Percentiles rank a stretch among this genome's conserved stretches.
phyloP scores from a whole-genome alignment of 2,888 invertebrate genomes.

The Actias luna region DNA sequence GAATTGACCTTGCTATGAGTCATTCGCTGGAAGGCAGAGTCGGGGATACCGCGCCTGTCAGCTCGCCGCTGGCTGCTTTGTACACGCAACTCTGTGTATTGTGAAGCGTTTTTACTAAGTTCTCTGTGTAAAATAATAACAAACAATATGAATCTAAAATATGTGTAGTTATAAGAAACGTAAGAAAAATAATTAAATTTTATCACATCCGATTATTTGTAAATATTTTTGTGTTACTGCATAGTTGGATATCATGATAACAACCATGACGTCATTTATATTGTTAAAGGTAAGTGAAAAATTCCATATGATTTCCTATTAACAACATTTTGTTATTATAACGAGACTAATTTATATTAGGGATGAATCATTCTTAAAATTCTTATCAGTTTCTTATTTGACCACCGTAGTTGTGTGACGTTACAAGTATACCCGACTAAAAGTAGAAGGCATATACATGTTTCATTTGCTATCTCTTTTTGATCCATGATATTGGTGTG shows the following conservation, averaged over 20 bases:
- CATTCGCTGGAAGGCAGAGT: slow-evolving; percentile 82
- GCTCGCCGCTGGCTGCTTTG: slow-evolving; percentile 78
- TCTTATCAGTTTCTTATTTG: slow-evolving; percentile 72
- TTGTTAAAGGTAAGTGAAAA: slow-evolving; percentile 71
- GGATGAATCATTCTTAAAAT: slow-evolving; percentile 54
- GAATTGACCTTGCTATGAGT: slow-evolving; percentile 83
- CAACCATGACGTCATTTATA: slow-evolving; percentile 82
- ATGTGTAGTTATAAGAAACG: slow-evolving; percentile 55
- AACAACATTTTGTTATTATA: slow-evolving; percentile 7
- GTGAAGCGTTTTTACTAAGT: slow-evolving; percentile 50
- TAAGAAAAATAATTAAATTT: slow-evolving; percentile 46
- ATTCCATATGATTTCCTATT: slow-evolving; percentile 21
- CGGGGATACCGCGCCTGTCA: slow-evolving; percentile 82
- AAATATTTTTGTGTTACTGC: slow-evolving; percentile 64
- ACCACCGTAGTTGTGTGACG: slow-evolving; percentile 65
- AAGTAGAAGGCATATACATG: slow-evolving; percentile 24
- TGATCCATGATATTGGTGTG: slow-evolving; percentile 20
- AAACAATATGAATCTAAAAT: slow-evolving; percentile 40
- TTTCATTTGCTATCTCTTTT: slow-evolving; percentile 48
- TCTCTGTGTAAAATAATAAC: slow-evolving; percentile 46
- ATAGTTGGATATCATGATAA: slow-evolving; percentile 79
- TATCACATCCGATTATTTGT: slow-evolving; percentile 42
- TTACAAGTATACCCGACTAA: slow-evolving; percentile 49
- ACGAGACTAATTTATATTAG: slow-evolving; percentile 19
- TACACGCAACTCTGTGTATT: slow-evolving; percentile 69